Percentiles rank a stretch among this genome's conserved stretches.
phyloP scores from a whole-genome alignment of 2,888 invertebrate genomes.

The Lasioglossum vierecki region DNA sequence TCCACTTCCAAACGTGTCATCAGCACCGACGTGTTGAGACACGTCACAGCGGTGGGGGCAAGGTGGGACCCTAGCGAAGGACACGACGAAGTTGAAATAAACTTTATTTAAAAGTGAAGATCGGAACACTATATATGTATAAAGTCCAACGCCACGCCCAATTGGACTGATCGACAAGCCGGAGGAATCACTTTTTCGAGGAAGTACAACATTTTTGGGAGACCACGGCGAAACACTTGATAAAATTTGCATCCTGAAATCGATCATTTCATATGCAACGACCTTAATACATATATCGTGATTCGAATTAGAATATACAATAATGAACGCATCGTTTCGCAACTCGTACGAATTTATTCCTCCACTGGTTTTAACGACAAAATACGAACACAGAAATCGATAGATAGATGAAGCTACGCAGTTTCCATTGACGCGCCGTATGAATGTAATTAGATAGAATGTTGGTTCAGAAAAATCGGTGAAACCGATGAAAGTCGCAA shows the following conservation, averaged over 20 bases:
- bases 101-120: too few species aligned
- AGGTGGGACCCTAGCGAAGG: neutral
- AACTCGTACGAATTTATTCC: too few species aligned
- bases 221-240: too few species aligned
- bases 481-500: neutral
- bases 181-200: too few species aligned
- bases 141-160: neutral
- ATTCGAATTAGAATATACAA: too few species aligned
- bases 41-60: neutral
- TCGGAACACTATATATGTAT: too few species aligned
- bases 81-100: too few species aligned
- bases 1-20: constrained; percentile 49
- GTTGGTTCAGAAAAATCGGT: neutral
- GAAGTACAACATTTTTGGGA: too few species aligned
- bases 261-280: too few species aligned
- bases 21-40: constrained; percentile 24
- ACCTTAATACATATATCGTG: too few species aligned
- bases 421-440: neutral
- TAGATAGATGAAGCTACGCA: neutral
- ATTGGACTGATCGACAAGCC: neutral
- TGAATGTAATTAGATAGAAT: neutral
- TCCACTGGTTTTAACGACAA: neutral
- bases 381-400: neutral
- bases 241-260: too few species aligned
- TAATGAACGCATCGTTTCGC: too few species aligned